These are phyloP conservation scores for Semnornis frantzii DNA, from an alignment of 2,113 vertebrate species.

Conservation along the genomic window DNA sequence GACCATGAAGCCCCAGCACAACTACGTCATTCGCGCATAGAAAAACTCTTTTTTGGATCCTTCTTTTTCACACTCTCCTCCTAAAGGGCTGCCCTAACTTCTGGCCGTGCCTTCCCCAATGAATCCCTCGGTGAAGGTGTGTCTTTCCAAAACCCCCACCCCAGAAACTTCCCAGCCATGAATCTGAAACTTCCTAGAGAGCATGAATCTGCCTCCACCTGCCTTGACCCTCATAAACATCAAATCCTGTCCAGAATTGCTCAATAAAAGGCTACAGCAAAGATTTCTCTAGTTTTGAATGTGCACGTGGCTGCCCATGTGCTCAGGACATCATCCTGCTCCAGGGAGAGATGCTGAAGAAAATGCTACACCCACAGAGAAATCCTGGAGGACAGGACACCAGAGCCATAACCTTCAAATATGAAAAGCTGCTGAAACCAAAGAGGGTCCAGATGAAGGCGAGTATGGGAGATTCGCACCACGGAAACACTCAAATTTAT, in stretches of 20 bases:
- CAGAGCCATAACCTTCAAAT: not conserved
- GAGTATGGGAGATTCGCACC: not conserved
- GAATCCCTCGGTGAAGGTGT: too few relatives aligned
- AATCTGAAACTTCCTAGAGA: too few relatives aligned
- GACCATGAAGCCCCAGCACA: not conserved
- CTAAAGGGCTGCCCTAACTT: not conserved
- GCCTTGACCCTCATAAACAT: not conserved
- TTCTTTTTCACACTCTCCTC: not conserved
- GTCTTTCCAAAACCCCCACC: not conserved
- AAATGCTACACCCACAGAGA: not conserved
- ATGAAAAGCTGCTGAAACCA: not conserved
- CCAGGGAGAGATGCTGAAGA: not conserved
- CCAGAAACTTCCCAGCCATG: not conserved
- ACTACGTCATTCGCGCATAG: rapidly evolving
- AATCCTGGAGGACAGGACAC: not conserved
- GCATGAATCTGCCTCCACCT: not conserved
- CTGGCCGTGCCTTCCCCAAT: rapidly evolving
- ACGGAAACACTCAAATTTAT: not conserved
- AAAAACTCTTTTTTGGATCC: not conserved
- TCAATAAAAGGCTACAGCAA: not conserved
- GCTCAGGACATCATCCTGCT: not conserved
- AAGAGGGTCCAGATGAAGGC: not conserved
- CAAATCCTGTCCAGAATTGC: not conserved
- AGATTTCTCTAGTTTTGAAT: not conserved
- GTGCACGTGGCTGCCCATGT: rapidly evolving